Conservation (phyloP, 2,797 vertebrate genomes). For the Sarcoramphus papa region DNA sequence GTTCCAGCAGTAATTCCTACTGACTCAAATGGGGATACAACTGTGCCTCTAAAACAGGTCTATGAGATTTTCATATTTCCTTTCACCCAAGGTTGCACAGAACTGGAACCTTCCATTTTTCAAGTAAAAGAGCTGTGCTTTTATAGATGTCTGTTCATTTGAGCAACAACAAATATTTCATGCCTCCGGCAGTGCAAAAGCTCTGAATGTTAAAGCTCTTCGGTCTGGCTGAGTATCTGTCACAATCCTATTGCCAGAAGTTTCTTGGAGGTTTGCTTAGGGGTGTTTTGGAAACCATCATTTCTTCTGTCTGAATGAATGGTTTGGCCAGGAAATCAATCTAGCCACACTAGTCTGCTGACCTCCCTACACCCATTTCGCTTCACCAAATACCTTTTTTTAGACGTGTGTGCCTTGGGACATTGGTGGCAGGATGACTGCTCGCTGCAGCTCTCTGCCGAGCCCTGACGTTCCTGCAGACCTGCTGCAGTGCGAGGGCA, state of each 20-base stretch:
- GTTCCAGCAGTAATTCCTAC: background rate
- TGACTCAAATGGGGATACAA: background rate
- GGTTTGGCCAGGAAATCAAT: conserved; percentile 54
- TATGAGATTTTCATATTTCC: background rate
- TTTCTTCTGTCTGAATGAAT: conserved; percentile 49
- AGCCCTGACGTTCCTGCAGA: background rate
- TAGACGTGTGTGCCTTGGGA: background rate
- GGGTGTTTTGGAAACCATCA: conserved; percentile 43
- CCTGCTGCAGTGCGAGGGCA: background rate
- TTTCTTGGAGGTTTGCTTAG: conserved; percentile 44
- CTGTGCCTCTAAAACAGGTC: background rate
- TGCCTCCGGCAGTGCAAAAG: background rate
- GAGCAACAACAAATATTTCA: background rate
- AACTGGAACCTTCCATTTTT: background rate
- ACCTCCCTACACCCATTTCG: background rate
- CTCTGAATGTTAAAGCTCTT: conserved; percentile 7
- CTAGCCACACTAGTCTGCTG: conserved; percentile 41
- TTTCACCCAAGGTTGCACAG: background rate
- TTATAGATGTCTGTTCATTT: background rate
- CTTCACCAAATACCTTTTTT: conserved; percentile 19
- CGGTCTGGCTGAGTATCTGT: background rate
- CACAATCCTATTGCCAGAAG: conserved; percentile 17
- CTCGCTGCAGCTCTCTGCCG: background rate
- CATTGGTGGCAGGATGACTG: background rate
- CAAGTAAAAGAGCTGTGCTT: background rate